These are phyloP conservation scores for Tetrapedia diversipes DNA, from an alignment of 2,888 invertebrate genomes.

Conservation along the genomic window DNA sequence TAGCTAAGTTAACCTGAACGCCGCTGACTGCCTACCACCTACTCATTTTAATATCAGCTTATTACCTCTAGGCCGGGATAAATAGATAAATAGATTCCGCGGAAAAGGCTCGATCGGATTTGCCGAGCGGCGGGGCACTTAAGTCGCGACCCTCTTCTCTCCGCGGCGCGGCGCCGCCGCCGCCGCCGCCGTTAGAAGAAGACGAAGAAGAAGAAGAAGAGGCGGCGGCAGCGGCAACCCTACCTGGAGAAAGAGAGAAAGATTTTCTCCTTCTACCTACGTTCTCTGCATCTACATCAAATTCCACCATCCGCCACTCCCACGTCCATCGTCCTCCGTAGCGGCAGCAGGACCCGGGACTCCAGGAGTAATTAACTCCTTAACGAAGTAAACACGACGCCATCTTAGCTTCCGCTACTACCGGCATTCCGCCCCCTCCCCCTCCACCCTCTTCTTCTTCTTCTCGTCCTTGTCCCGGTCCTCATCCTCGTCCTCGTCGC, in stretches of 20 bases:
- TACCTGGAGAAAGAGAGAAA: constrained; percentile 60
- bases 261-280: constrained; percentile 68
- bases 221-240: too few relatives aligned
- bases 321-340: constrained; percentile 75
- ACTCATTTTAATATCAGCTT: constrained; percentile 82
- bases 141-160: constrained; percentile 71
- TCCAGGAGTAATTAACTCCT: constrained; percentile 82
- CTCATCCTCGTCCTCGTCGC: constrained; percentile 10
- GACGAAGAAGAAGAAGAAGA: too few relatives aligned
- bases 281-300: constrained; percentile 73
- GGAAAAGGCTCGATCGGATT: constrained; percentile 81
- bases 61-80: constrained; percentile 79
- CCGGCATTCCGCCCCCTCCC: constrained; percentile 63
- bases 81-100: constrained; percentile 82
- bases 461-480: constrained; percentile 36
- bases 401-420: constrained; percentile 79
- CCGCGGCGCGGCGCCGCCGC: constrained; percentile 49
- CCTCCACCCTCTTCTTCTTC: not conserved
- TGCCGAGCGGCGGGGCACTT: constrained; percentile 74
- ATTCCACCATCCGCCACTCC: constrained; percentile 72
- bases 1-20: constrained; percentile 57
- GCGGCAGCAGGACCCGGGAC: constrained; percentile 76
- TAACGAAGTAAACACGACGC: constrained; percentile 83
- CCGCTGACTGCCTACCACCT: constrained; percentile 72
- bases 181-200: constrained; percentile 45